Conservation (phyloP, 37 sponge, comb jelly and placozoan species). For the Spongia lamella region DNA sequence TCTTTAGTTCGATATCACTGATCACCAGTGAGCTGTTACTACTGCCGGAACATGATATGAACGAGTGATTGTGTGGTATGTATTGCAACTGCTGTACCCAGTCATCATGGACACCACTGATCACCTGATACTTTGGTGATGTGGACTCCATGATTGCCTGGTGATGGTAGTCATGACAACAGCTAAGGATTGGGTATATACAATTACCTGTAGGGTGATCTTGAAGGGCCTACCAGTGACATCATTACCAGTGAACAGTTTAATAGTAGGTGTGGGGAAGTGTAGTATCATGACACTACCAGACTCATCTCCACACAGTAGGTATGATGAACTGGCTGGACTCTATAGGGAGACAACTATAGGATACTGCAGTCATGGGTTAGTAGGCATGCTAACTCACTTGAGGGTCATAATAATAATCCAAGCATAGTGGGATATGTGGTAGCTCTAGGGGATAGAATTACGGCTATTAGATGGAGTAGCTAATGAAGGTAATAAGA, state of each 20-base stretch:
- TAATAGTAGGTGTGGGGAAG: conserved; percentile 63
- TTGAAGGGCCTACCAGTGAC: no score
- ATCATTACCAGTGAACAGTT: conserved; percentile 46
- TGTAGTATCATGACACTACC: conserved; percentile 76
- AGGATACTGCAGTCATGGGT: no score
- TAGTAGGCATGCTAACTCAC: neutral
- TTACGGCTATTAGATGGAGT: no score
- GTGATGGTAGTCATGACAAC: no score
- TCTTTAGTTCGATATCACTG: conserved; percentile 62
- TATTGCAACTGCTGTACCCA: conserved; percentile 83
- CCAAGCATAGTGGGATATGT: conserved; percentile 47
- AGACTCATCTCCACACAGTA: conserved; percentile 85
- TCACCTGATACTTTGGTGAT: no score
- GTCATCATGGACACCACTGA: conserved; percentile 71
- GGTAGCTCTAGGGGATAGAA: no score
- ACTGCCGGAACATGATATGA: conserved; percentile 78
- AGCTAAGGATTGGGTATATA: neutral
- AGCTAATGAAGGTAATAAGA: no score
- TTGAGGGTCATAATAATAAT: conserved; percentile 38
- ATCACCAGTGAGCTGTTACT: conserved; percentile 72
- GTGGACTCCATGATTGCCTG: no score
- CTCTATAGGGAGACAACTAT: conserved; percentile 3
- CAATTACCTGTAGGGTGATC: no score
- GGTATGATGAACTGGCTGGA: conserved; percentile 30
- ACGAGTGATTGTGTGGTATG: conserved; percentile 76